These are phyloP conservation scores for Mythimna ferrago DNA, from an alignment of 2,888 invertebrate genomes.

Conservation along the genomic window DNA sequence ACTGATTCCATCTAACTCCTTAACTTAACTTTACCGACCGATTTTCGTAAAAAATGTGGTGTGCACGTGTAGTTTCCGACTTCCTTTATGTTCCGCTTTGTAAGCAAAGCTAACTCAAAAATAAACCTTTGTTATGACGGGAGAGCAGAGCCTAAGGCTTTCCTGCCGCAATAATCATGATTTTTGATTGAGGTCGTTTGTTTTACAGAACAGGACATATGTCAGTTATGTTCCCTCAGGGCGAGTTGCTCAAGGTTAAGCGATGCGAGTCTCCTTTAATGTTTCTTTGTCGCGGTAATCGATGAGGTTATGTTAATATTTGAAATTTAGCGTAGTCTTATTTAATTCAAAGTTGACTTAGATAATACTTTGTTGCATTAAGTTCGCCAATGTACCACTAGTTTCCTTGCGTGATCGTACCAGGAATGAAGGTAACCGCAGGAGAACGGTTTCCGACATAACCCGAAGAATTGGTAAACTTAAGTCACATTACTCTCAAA, in stretches of 20 bases:
- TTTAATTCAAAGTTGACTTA: too few relatives aligned
- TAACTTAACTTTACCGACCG: not conserved
- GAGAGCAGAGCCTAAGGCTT: conserved; percentile 11
- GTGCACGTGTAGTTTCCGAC: not conserved
- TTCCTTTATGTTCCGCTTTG: conserved; percentile 4
- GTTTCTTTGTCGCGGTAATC: conserved; percentile 7
- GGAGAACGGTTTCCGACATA: too few relatives aligned
- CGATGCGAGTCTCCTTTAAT: conserved; percentile 14
- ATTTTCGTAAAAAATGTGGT: not conserved
- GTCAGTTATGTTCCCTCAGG: conserved; percentile 12
- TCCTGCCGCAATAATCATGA: conserved; percentile 14
- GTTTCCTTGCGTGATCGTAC: too few relatives aligned
- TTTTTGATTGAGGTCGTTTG: conserved; percentile 15
- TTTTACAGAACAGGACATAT: conserved; percentile 19
- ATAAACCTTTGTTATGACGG: conserved; percentile 15
- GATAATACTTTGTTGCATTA: too few relatives aligned
- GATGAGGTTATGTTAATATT: not conserved
- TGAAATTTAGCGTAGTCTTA: too few relatives aligned
- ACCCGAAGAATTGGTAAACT: too few relatives aligned
- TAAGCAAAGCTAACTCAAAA: conserved; percentile 12
- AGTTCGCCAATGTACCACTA: too few relatives aligned
- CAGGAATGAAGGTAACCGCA: too few relatives aligned
- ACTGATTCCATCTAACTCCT: not conserved
- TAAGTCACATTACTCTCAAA: too few relatives aligned
- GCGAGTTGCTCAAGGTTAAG: conserved; percentile 15